Evolutionary conservation across 2,113 vertebrate genomes (phyloP).

Genomic region (Ammodytes dubius): DNA sequence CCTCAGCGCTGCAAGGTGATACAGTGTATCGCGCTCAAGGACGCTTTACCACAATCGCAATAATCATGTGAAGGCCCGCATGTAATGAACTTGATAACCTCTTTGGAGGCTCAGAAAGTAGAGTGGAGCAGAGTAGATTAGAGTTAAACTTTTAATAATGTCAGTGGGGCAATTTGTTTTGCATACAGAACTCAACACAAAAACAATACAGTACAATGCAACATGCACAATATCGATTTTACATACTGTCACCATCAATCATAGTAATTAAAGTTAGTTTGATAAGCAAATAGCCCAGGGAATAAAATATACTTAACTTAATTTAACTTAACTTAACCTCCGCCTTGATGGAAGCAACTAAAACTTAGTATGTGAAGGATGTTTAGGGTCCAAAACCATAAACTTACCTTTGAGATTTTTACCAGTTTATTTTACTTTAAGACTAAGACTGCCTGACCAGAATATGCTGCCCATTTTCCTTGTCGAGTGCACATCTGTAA

Average conservation of each 20-base stretch:
- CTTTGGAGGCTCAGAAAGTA: not conserved
- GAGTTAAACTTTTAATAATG: too few species aligned
- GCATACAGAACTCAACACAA: too few species aligned
- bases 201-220: too few species aligned
- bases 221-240: too few species aligned
- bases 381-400: not conserved
- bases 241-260: too few species aligned
- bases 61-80: not conserved
- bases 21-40: not conserved
- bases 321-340: not conserved
- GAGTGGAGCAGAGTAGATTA: not conserved
- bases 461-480: not conserved
- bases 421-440: not conserved
- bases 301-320: too few species aligned
- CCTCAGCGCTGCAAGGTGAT: slow-evolving; percentile 10
- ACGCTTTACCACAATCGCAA: slow-evolving; percentile 2
- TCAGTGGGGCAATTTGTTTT: too few species aligned
- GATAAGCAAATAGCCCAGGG: too few species aligned
- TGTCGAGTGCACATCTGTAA: slow-evolving; percentile 54
- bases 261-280: too few species aligned
- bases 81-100: slow-evolving; percentile 22
- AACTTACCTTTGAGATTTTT: not conserved
- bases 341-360: not conserved
- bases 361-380: not conserved
- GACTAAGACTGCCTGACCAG: not conserved